Evolutionary conservation across 2,888 invertebrate species (phyloP).

Genomic region (Melanostoma mellinum): DNA sequence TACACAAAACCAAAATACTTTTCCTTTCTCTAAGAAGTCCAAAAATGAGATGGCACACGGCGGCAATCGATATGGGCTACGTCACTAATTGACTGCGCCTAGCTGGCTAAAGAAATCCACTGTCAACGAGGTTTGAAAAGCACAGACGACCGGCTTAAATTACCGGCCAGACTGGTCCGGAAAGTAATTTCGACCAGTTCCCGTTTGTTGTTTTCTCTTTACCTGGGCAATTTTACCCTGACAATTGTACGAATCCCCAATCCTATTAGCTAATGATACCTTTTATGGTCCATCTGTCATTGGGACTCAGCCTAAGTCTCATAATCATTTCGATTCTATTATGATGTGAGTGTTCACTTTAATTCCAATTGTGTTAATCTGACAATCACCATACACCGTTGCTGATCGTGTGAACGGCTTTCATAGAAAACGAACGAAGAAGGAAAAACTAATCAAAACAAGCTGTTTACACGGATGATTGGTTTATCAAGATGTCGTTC

Average conservation of each 20-base stretch:
- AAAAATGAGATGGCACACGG: conserved; percentile 41
- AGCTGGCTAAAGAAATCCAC: conserved; percentile 50
- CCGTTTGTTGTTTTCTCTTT: conserved; percentile 1
- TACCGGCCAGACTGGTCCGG: conserved; percentile 57
- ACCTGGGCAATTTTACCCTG: conserved; percentile 46
- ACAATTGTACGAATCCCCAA: neutral
- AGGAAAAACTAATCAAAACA: conserved; percentile 38
- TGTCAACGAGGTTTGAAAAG: conserved; percentile 46
- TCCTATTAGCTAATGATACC: conserved; percentile 60
- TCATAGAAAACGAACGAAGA: too few species aligned
- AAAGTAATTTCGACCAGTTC: conserved; percentile 33
- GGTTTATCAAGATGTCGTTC: conserved; percentile 19
- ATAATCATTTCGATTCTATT: conserved; percentile 34
- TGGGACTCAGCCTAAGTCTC: conserved; percentile 31
- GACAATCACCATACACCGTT: conserved; percentile 31
- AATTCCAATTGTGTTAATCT: conserved; percentile 47
- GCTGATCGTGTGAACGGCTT: neutral
- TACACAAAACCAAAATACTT: conserved; percentile 26
- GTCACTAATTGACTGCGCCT: conserved; percentile 57
- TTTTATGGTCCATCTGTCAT: conserved; percentile 48
- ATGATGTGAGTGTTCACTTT: conserved; percentile 39
- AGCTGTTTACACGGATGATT: conserved; percentile 50
- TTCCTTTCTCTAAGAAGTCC: conserved; percentile 64
- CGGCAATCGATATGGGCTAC: conserved; percentile 29
- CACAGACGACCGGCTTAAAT: neutral